Evolutionary conservation across 1,140 invertebrate genomes (phyloP).

Genomic region (Papilio aristodemus): DNA sequence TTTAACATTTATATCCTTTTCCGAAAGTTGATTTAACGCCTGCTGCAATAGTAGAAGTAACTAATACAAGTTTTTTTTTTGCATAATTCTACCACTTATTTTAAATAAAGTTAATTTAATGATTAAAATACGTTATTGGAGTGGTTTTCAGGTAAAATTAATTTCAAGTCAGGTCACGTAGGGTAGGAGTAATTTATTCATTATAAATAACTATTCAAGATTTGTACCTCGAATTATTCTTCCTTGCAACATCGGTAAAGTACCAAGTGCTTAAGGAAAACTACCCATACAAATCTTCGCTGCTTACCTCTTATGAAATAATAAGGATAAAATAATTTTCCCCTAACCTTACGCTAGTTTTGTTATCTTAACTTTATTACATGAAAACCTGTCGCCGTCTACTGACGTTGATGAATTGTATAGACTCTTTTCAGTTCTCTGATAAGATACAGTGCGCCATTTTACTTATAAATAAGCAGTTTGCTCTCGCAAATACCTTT

Average conservation of each 20-base stretch:
- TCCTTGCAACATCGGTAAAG: not conserved
- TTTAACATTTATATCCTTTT: too few species aligned
- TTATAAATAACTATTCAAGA: too few species aligned
- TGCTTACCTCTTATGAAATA: conserved; percentile 28
- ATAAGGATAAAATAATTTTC: conserved; percentile 29
- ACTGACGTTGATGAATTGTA: conserved; percentile 29
- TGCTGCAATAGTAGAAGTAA: too few species aligned
- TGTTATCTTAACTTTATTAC: conserved; percentile 27
- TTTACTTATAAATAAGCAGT: conserved; percentile 15
- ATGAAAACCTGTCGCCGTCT: conserved; percentile 15
- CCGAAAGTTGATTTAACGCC: too few species aligned
- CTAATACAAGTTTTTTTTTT: too few species aligned
- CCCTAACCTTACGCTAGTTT: conserved; percentile 28
- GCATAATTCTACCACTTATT: too few species aligned
- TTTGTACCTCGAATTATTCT: conserved; percentile 13
- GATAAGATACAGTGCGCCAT: conserved; percentile 28
- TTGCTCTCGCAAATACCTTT: not conserved
- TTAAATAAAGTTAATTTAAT: too few species aligned
- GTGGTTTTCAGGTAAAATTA: too few species aligned
- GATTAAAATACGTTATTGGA: too few species aligned
- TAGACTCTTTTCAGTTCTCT: not conserved
- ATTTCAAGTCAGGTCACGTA: too few species aligned
- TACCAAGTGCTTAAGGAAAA: conserved; percentile 13
- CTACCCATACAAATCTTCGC: conserved; percentile 5
- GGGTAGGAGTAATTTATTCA: too few species aligned